A percentile compares a stretch with the other conserved stretches of the same genome.
Evolutionary conservation across 2,113 vertebrate species (phyloP).

Genomic region (Stercorarius parasiticus): DNA sequence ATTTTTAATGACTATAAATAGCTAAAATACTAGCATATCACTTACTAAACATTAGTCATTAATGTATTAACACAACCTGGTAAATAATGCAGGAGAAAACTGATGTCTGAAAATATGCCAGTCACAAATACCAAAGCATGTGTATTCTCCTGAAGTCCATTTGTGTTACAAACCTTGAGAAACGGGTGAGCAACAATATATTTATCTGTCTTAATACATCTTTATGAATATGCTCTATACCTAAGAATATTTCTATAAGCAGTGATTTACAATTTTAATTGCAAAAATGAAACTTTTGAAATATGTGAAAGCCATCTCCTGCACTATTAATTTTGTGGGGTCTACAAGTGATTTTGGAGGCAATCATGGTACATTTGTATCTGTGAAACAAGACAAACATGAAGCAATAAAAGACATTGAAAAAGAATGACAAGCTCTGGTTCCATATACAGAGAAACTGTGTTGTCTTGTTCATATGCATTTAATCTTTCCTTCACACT

Average conservation of each 20-base stretch:
- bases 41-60: not conserved
- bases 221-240: not conserved
- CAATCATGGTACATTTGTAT: not conserved
- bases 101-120: not conserved
- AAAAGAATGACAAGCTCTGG: not conserved
- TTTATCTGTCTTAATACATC: not conserved
- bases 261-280: not conserved
- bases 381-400: not conserved
- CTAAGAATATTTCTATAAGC: not conserved
- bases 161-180: not conserved
- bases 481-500: slow-evolving; percentile 54
- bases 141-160: not conserved
- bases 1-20: slow-evolving; percentile 27
- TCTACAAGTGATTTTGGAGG: not conserved
- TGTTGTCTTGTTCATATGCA: not conserved
- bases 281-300: not conserved
- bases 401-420: slow-evolving; percentile 30
- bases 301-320: not conserved
- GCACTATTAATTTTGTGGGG: not conserved
- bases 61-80: not conserved
- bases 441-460: not conserved
- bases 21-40: not conserved
- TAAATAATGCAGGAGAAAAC: not conserved
- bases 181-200: not conserved
- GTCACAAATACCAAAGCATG: not conserved